A percentile compares a stretch with the other conserved stretches of the same genome.
These are phyloP conservation scores for Ranitomeya variabilis DNA, from an alignment of 2,113 vertebrate genomes.

Conservation along the genomic window DNA sequence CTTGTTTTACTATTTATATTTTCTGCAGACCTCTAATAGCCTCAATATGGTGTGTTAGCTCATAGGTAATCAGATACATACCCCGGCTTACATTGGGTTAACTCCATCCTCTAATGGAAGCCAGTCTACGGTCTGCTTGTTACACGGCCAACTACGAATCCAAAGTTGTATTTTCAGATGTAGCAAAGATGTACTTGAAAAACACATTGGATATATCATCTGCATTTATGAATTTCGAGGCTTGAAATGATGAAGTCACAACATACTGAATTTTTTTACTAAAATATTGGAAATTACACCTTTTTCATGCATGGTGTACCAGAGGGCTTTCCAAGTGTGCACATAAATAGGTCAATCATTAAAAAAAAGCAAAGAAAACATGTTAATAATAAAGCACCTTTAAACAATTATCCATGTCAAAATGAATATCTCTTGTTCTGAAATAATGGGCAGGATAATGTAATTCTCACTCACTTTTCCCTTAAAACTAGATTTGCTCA, in stretches of 20 bases:
- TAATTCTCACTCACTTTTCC: background rate
- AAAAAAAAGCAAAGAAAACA: background rate
- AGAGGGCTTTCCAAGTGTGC: background rate
- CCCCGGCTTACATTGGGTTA: slow-evolving; percentile 9
- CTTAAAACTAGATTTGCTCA: no score
- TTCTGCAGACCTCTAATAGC: slow-evolving; percentile 28
- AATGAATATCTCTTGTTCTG: background rate
- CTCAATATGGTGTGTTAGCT: slow-evolving; percentile 23
- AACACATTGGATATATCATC: background rate
- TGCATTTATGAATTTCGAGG: background rate
- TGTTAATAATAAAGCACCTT: background rate
- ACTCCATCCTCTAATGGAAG: slow-evolving; percentile 34
- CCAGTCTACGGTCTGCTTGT: slow-evolving; percentile 32
- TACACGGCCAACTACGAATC: slow-evolving; percentile 9
- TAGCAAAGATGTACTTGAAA: slow-evolving; percentile 20
- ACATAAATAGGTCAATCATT: background rate
- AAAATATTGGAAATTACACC: slow-evolving; percentile 24
- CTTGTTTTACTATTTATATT: slow-evolving; percentile 10
- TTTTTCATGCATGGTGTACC: background rate
- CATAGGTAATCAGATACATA: slow-evolving; percentile 42
- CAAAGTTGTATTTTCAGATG: slow-evolving; percentile 26
- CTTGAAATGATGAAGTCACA: background rate
- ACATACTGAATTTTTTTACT: slow-evolving; percentile 3
- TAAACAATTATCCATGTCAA: background rate
- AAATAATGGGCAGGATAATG: background rate